These are phyloP conservation scores for Madoqua kirkii DNA, from an alignment of 2,113 vertebrate genomes.

Conservation along the genomic window DNA sequence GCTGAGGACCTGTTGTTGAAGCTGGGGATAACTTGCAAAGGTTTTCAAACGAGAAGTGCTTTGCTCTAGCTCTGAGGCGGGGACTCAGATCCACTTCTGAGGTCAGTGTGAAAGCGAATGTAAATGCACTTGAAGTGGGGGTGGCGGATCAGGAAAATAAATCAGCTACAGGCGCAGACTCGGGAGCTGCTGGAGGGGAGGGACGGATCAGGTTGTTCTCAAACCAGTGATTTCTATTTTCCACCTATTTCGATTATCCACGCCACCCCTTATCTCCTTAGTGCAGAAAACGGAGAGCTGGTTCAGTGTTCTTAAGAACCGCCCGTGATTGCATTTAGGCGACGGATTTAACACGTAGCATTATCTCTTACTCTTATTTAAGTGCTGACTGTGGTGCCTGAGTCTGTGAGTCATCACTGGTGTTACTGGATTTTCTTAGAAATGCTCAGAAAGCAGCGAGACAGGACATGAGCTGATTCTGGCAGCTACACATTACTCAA, in stretches of 20 bases:
- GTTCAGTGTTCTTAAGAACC: not conserved
- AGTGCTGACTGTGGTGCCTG: not conserved
- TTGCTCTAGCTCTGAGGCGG: not conserved
- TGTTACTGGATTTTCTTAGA: not conserved
- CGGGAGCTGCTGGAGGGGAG: not conserved
- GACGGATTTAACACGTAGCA: not conserved
- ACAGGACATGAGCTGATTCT: not conserved
- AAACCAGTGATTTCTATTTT: not conserved
- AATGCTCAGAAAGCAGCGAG: not conserved
- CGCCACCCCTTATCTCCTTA: not conserved
- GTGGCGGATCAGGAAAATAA: not conserved
- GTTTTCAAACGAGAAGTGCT: not conserved
- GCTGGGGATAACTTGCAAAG: not conserved
- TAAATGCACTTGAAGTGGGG: not conserved
- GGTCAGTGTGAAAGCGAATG: not conserved
- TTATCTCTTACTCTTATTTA: not conserved
- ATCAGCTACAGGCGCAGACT: not conserved
- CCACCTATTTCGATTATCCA: not conserved
- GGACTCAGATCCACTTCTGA: not conserved
- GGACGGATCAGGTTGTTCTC: not conserved
- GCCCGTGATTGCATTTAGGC: not conserved
- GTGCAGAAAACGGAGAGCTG: slow-evolving; percentile 18
- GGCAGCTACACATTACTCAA: not conserved
- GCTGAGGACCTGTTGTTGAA: not conserved
- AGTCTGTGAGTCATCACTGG: not conserved